These are phyloP conservation scores for Arvicanthis niloticus DNA, from an alignment of 2,113 vertebrate species.

Conservation along the genomic window DNA sequence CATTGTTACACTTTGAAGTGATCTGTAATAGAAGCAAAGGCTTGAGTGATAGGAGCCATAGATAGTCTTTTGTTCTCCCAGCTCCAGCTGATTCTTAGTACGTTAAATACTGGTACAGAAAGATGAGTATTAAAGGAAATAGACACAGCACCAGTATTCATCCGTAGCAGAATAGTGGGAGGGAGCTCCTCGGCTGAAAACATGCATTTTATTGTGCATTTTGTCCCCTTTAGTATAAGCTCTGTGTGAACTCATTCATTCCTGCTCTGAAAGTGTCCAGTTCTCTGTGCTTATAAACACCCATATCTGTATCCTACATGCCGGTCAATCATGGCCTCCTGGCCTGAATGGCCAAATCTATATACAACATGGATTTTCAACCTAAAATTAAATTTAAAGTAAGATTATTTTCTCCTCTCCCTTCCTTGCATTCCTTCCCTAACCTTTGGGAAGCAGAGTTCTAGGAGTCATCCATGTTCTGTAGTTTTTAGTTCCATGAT, in stretches of 20 bases:
- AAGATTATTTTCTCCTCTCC: not conserved
- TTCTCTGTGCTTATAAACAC: not conserved
- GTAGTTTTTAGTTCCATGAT: not conserved
- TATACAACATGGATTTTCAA: not conserved
- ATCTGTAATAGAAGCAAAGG: not conserved
- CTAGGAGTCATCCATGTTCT: not conserved
- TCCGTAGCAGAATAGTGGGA: not conserved
- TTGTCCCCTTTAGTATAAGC: not conserved
- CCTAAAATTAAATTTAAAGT: not conserved
- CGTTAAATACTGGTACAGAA: not conserved
- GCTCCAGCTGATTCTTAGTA: conserved; percentile 8
- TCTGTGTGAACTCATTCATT: not conserved
- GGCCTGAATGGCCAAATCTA: not conserved
- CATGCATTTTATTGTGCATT: not conserved
- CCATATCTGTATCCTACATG: not conserved
- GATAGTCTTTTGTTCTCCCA: not conserved
- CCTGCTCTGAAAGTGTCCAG: not conserved
- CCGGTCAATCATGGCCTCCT: conserved; percentile 16
- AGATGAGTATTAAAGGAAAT: not conserved
- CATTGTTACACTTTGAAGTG: not conserved
- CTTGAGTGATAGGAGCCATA: not conserved
- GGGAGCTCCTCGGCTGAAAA: not conserved
- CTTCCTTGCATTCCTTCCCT: not conserved
- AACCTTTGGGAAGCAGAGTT: not conserved
- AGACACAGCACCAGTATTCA: not conserved